These are phyloP conservation scores for Eclectus roratus DNA, from an alignment of 2,113 vertebrate species.

Conservation along the genomic window DNA sequence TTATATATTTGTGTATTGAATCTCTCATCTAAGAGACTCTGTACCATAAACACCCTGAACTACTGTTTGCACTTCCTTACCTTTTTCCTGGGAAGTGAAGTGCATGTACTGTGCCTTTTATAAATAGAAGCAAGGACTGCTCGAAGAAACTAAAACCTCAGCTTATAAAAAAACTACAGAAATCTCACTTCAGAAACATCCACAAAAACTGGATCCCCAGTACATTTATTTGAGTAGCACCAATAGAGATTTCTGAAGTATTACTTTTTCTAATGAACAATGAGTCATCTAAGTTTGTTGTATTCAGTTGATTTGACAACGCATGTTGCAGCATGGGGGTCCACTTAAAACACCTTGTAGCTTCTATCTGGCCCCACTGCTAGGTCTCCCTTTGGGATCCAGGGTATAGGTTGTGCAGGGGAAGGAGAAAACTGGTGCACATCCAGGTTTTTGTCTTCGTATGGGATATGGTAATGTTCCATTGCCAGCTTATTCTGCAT, in stretches of 20 bases:
- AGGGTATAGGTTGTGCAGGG: not conserved
- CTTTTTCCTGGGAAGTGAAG: not conserved
- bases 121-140: not conserved
- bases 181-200: not conserved
- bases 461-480: fast-evolving
- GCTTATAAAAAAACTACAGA: not conserved
- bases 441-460: not conserved
- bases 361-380: not conserved
- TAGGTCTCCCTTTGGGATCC: not conserved
- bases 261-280: not conserved
- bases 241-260: not conserved
- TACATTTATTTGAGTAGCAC: not conserved
- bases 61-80: not conserved
- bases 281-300: not conserved
- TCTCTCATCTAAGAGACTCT: not conserved
- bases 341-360: fast-evolving
- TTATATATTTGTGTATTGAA: not conserved
- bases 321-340: not conserved
- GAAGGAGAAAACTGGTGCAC: not conserved
- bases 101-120: not conserved
- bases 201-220: not conserved
- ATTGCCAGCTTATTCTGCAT: not conserved
- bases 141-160: not conserved
- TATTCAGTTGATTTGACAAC: not conserved
- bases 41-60: not conserved